Percentiles rank a stretch among this genome's conserved stretches.
Conservation (phyloP, 2,888 invertebrate genomes). For the Mamestra brassicae region DNA sequence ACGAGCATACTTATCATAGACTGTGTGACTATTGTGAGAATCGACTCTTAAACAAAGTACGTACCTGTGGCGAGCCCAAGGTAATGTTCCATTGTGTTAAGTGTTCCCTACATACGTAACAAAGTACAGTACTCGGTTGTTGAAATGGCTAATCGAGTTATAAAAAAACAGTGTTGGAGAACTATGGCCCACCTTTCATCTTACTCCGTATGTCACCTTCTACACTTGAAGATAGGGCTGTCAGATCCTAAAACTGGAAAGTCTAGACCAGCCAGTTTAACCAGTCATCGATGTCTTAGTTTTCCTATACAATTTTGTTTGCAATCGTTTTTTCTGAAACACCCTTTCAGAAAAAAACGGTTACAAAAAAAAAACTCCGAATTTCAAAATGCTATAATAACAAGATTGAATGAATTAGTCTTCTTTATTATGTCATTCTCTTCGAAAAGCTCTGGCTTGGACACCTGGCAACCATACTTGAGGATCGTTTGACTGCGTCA, state of each 20-base stretch:
- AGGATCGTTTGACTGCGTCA: too few relatives aligned
- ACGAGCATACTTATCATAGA: constrained; percentile 13
- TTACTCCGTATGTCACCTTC: background rate
- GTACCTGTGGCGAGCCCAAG: constrained; percentile 30
- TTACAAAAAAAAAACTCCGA: too few relatives aligned
- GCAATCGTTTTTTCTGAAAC: too few relatives aligned
- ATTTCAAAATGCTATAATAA: too few relatives aligned
- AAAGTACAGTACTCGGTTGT: constrained; percentile 3
- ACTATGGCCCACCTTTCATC: background rate
- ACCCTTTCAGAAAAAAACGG: too few relatives aligned
- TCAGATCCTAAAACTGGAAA: background rate
- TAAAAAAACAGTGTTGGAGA: background rate
- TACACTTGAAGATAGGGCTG: background rate
- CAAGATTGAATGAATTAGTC: too few relatives aligned
- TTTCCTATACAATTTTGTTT: too few relatives aligned
- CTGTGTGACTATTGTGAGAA: constrained; percentile 42
- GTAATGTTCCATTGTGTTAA: constrained; percentile 51
- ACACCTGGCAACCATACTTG: too few relatives aligned
- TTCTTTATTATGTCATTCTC: too few relatives aligned
- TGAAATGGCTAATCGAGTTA: background rate
- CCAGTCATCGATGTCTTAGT: background rate
- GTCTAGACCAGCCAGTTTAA: background rate
- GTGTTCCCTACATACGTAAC: constrained; percentile 24
- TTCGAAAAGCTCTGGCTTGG: too few relatives aligned
- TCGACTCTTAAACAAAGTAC: constrained; percentile 19